Base-by-base conservation (phyloP, 2,888 invertebrate species). In the Protophormia terraenovae region DNA sequence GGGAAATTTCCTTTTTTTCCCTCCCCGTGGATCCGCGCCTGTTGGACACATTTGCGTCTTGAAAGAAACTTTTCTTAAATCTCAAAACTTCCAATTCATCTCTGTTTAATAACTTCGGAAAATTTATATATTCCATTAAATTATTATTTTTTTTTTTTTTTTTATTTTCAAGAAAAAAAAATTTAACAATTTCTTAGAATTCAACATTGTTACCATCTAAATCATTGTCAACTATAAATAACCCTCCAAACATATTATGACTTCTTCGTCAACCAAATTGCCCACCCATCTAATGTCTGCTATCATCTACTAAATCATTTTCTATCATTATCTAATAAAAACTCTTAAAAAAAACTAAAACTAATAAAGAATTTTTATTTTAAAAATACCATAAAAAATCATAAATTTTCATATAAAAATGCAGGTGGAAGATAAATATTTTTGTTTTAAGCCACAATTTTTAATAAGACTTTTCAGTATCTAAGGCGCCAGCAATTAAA, bases 401-500 rank as follows among this genome's bases (percentile, higher is more conserved):
- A 78, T 83, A 83, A 83, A 83, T 73, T 62, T 16, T 41, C 6
- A 38, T n/a, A 27, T 16, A 24, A 66, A 50, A 27, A 72, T 71
- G 80, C 84, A 80, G 84, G 84, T 84, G 84, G 32, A 84, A 45
- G 67, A 72, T 80, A 71, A 84, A 80, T 24, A 72, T 76, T 64
- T 67, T 66, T 32, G 10, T 27, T 32, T 29, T 14, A 14, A 67
- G 55, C 22, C n/a, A 58, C 14, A 78, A 24, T 60, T 60, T 69
- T 69, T 71, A 45, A 47, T 12, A 19, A 27, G 32, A 58, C 32
- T 72, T 58, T 80, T 84, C 32, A 80, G 45, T 76, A 71, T 75
- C 10, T 66, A 22, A 12, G 84, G 80, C 84, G 84, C 80, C 84
- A 67, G 58, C 76, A 84, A 84, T 84, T 80, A 84, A 72, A 80